Conservation (phyloP, 2,888 invertebrate genomes). For the Willowsia nigromaculata region DNA sequence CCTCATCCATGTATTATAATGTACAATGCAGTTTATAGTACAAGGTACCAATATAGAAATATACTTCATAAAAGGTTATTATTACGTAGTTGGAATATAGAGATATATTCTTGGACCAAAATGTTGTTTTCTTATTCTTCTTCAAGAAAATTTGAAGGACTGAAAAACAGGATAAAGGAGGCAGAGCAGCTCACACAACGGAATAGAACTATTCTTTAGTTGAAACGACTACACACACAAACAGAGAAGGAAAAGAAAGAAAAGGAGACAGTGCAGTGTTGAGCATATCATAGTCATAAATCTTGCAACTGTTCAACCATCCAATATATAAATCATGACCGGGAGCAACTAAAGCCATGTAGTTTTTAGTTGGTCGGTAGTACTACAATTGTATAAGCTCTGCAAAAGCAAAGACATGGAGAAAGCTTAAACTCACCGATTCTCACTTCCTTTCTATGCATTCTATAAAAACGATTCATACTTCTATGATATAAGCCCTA, state of each 20-base stretch:
- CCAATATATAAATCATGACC: slow-evolving; percentile 77
- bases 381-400: too few relatives aligned
- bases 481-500: background rate
- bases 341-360: slow-evolving; percentile 32
- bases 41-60: background rate
- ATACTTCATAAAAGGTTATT: background rate
- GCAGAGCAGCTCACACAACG: background rate
- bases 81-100: background rate
- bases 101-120: too few relatives aligned
- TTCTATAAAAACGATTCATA: background rate
- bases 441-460: slow-evolving; percentile 21
- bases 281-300: slow-evolving; percentile 78
- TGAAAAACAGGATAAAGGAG: slow-evolving; percentile 21
- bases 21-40: too few relatives aligned
- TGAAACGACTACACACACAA: background rate
- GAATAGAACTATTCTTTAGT: background rate
- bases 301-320: slow-evolving; percentile 78
- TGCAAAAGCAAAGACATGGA: background rate
- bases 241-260: slow-evolving; percentile 15
- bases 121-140: background rate
- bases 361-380: background rate
- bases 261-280: slow-evolving; percentile 73
- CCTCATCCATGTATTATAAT: background rate
- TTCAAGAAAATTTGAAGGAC: background rate
- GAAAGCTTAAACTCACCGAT: background rate